Evolutionary conservation across 2,113 vertebrate genomes (phyloP).

Genomic region (Scomber scombrus): DNA sequence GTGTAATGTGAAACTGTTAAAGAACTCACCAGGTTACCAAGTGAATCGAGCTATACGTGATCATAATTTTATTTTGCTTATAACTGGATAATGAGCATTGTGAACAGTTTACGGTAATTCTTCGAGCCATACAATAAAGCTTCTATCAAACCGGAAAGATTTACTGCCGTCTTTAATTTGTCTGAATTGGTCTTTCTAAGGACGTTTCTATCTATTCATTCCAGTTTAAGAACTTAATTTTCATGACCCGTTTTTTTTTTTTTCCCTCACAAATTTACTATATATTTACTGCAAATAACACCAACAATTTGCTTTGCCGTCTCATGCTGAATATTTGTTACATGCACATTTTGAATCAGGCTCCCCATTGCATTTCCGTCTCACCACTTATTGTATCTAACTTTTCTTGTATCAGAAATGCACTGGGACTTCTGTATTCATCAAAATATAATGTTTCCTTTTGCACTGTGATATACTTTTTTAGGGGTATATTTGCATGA

Average conservation of each 20-base stretch:
- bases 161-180: conserved; percentile 77
- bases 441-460: not conserved
- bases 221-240: not conserved
- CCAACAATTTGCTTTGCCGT: not conserved
- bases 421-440: not conserved
- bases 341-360: not conserved
- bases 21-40: not conserved
- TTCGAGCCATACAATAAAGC: conserved; percentile 79
- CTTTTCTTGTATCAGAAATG: not conserved
- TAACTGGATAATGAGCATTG: conserved; percentile 67
- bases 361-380: not conserved
- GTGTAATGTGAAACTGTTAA: conserved; percentile 41
- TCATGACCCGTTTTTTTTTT: not conserved
- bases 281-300: too few relatives aligned
- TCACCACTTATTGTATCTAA: not conserved
- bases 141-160: conserved; percentile 66
- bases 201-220: not conserved
- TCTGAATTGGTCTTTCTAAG: conserved; percentile 49
- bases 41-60: conserved; percentile 47
- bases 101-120: conserved; percentile 57
- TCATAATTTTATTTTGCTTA: conserved; percentile 65
- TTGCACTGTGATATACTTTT: not conserved
- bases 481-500: too few relatives aligned
- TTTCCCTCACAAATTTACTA: not conserved
- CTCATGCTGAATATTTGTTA: not conserved